Percentiles rank a stretch among this genome's conserved stretches.
Evolutionary conservation across 1,140 invertebrate species (phyloP).

Genomic region (Colletes latitarsis): DNA sequence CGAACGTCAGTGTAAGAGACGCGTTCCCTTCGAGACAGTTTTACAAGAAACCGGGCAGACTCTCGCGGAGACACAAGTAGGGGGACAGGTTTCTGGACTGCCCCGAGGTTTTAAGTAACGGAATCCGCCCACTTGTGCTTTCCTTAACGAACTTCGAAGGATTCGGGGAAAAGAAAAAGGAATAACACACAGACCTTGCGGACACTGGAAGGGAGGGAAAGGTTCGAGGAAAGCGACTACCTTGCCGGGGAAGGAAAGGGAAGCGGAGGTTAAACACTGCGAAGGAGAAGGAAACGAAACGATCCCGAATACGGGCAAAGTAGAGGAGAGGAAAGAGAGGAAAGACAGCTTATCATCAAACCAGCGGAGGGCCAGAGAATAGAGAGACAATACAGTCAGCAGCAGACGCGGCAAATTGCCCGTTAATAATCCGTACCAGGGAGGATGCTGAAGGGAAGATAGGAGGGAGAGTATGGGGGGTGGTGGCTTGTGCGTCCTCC

Average conservation of each 20-base stretch:
- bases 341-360: conserved; percentile 39
- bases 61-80: not conserved
- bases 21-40: not conserved
- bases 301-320: conserved; percentile 37
- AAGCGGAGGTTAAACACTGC: not conserved
- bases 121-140: conserved; percentile 41
- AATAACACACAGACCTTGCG: not conserved
- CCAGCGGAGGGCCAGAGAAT: conserved; percentile 60
- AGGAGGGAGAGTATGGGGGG: conserved; percentile 15
- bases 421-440: conserved; percentile 78
- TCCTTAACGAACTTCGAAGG: conserved; percentile 63
- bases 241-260: not conserved
- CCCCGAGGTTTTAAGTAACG: conserved; percentile 51
- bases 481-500: conserved; percentile 33
- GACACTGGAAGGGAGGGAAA: not conserved
- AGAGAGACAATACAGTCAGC: conserved; percentile 80
- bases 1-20: not conserved
- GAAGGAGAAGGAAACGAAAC: conserved; percentile 19
- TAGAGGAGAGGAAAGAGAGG: conserved; percentile 33
- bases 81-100: conserved; percentile 33
- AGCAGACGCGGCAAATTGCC: conserved; percentile 80
- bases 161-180: conserved; percentile 22
- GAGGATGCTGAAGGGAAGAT: conserved; percentile 37
- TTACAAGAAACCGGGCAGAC: not conserved
- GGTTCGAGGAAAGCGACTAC: conserved; percentile 29